A percentile compares a stretch with the other conserved stretches of the same genome.
These are phyloP conservation scores for Masnerella sp. DNA, from an alignment of 2,888 invertebrate genomes.

Conservation along the genomic window DNA sequence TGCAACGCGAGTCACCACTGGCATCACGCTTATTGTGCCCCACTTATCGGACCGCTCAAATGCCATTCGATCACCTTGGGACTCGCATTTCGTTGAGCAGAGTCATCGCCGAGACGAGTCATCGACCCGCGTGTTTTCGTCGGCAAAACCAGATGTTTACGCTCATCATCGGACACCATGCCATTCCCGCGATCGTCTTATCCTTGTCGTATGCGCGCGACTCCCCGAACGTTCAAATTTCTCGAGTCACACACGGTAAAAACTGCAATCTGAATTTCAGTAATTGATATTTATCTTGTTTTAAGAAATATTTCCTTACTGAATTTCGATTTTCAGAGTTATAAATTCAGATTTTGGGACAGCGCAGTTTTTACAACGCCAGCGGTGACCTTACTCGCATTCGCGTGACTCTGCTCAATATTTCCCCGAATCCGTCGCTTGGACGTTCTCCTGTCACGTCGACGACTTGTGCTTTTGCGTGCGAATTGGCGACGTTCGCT, in stretches of 20 bases:
- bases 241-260: slow-evolving; percentile 3
- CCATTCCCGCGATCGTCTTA: slow-evolving; percentile 28
- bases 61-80: slow-evolving; percentile 42
- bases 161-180: slow-evolving; percentile 34
- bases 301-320: no score
- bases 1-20: slow-evolving; percentile 34
- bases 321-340: no score
- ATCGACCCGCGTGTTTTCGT: slow-evolving; percentile 38
- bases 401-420: slow-evolving; percentile 16
- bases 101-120: slow-evolving; percentile 25
- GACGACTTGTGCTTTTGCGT: no score
- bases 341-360: no score
- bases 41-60: slow-evolving; percentile 32
- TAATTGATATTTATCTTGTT: no score
- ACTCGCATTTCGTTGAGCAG: slow-evolving; percentile 2
- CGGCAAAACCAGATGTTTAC: slow-evolving; percentile 35
- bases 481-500: no score
- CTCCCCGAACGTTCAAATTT: slow-evolving; percentile 31
- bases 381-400: slow-evolving; percentile 3
- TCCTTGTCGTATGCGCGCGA: slow-evolving; percentile 43
- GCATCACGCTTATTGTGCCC: slow-evolving; percentile 45
- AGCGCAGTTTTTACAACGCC: no score
- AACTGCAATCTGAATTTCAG: no score
- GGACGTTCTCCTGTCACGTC: no score
- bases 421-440: not conserved